Evolutionary conservation across 2,888 invertebrate genomes (phyloP), one percentile per base, ranked within the genome.

Genomic region (Acanthococcus lagerstroemiae): DNA sequence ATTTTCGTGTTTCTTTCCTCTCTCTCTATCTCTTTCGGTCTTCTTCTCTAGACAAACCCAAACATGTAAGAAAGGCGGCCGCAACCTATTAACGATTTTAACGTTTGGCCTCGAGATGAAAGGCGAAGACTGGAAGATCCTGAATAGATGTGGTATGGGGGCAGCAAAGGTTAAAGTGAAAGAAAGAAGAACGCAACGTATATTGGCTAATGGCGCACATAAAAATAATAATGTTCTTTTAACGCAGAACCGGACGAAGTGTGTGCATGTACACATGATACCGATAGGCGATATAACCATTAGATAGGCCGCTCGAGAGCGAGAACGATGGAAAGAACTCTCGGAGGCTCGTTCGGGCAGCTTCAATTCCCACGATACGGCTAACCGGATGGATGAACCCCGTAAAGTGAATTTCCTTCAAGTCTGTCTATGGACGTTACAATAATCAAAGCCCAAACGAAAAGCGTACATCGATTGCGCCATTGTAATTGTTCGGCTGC

Each of bases 91-190:
- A 61, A 61, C 61, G 37, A 61, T 61, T 60, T 61, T 52, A 61
- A 61, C 61, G 61, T 61, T 61, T 61, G 61, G 61, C 61, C 61
- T 61, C 61, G 61, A 61, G 61, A 61, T 61, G 61, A 61, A 61
- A 61, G 61, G 61, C 50, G 61, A 61, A 52, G 26, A 60, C 50
- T 61, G 30, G 55, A 55, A 61, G 61, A 61, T 61, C 52, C 24
- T 52, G 60, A 60, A 50, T 60, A 60, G 50, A 46, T 19, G 37
- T 26, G 55, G 68, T 67, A 58, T 69, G 69, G 67, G 67, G 67
- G 55, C 50, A 44, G 65, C 48, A 15, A 48, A 50, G 63, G 65
- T 37, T 54, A 61, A 65, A 54, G 66, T 58, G 58, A 66, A 60
- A 68, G 66, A 50, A 50, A 61, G 45, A 61, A 30, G 30, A 50